Evolutionary conservation across 2,113 vertebrate genomes (phyloP).

Genomic region (Dasyprocta punctata): DNA sequence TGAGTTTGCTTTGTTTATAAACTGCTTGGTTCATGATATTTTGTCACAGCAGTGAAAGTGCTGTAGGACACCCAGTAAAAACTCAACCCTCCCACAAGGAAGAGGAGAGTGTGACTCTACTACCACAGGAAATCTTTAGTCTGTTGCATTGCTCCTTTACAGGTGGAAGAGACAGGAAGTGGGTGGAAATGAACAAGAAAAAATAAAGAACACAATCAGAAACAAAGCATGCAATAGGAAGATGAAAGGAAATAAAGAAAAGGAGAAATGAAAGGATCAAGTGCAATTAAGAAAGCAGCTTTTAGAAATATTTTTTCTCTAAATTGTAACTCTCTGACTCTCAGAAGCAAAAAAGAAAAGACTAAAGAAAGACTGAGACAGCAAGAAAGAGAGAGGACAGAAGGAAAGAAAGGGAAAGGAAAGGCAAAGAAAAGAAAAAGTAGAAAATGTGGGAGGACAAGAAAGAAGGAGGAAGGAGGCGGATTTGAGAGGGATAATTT

Average conservation of each 20-base stretch:
- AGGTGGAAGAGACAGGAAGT: background rate
- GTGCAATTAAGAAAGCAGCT: background rate
- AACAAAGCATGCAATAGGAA: background rate
- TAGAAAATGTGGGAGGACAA: background rate
- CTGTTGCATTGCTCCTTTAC: background rate
- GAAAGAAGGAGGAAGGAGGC: background rate
- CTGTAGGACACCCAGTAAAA: background rate
- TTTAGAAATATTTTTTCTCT: background rate
- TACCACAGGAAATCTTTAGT: background rate
- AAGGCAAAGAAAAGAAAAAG: background rate
- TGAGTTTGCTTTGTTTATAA: background rate
- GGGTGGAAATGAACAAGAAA: background rate
- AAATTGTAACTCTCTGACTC: background rate
- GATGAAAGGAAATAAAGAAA: background rate
- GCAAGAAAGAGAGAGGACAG: background rate
- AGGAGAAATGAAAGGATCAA: background rate
- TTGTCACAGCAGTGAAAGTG: background rate
- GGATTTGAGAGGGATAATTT: background rate
- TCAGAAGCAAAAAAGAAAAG: background rate
- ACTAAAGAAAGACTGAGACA: background rate
- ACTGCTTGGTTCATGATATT: background rate
- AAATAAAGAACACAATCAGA: background rate
- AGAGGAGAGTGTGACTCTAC: background rate
- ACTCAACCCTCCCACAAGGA: background rate
- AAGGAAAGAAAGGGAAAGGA: background rate